A percentile compares a stretch with the other conserved stretches of the same genome.
These are phyloP conservation scores for Silurus aristotelis DNA, from an alignment of 2,797 vertebrate species.

Conservation along the genomic window DNA sequence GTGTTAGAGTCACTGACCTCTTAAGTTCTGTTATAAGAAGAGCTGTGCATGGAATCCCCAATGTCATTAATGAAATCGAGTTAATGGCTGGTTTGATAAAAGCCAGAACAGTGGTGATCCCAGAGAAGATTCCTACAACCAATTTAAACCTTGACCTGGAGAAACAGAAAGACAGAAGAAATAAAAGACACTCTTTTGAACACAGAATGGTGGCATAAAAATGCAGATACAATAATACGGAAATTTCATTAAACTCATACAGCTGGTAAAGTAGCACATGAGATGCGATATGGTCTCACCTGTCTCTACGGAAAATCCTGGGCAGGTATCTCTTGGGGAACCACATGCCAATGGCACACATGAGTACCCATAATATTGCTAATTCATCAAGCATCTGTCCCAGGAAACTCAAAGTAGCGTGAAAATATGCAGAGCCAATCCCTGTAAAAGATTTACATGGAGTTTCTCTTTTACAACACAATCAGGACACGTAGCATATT, in stretches of 20 bases:
- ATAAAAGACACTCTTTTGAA: not conserved
- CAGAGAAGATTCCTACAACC: conserved; percentile 88
- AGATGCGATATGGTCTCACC: conserved; percentile 71
- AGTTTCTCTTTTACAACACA: not conserved
- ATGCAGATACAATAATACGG: not conserved
- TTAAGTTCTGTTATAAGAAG: conserved; percentile 91
- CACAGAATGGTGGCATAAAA: not conserved
- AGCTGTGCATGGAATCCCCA: conserved; percentile 91
- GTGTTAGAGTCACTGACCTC: conserved; percentile 75
- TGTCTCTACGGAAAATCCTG: conserved; percentile 89
- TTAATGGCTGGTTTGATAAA: conserved; percentile 96
- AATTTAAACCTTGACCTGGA: conserved; percentile 92
- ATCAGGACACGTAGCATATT: not conserved
- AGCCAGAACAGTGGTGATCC: conserved; percentile 88
- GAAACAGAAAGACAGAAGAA: conserved; percentile 1
- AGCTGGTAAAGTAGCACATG: not conserved
- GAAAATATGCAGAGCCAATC: conserved; percentile 98
- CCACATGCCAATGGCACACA: conserved; percentile 98
- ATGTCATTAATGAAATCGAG: conserved; percentile 91
- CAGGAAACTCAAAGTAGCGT: conserved; percentile 95
- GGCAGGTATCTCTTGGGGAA: conserved; percentile 95
- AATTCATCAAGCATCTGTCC: conserved; percentile 98
- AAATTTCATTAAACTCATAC: not conserved
- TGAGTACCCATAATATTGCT: conserved; percentile 96
- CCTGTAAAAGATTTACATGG: conserved; percentile 71